phyloP scores from a whole-genome alignment of 2,113 vertebrate genomes.

The Catagonus wagneri region DNA sequence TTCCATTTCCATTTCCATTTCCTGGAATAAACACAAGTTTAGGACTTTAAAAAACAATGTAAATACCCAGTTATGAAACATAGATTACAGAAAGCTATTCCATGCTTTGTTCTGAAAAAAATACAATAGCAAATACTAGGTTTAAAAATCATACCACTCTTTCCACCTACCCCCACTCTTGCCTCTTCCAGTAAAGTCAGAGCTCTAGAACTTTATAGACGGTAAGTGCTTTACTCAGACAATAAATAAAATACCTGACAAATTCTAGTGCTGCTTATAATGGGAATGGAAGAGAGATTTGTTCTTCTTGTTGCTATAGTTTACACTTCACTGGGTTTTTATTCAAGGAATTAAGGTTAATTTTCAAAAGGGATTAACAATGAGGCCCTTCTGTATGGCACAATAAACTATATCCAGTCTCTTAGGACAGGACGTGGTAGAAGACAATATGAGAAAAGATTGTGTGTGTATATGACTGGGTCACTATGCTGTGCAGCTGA shows the following conservation, averaged over 20 bases:
- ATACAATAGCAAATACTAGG: neutral
- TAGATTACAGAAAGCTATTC: neutral
- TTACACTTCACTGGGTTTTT: neutral
- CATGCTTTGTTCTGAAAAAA: neutral
- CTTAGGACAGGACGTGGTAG: too few species aligned
- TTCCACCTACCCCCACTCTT: neutral
- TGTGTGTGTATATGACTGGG: too few species aligned
- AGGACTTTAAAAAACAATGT: neutral
- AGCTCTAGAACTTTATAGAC: neutral
- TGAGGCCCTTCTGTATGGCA: too few species aligned
- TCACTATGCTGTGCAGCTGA: neutral
- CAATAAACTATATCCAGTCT: too few species aligned
- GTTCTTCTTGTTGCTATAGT: neutral
- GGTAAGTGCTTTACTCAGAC: neutral
- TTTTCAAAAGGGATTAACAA: neutral
- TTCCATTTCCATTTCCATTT: neutral
- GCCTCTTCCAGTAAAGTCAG: rapidly evolving
- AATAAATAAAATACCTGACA: neutral
- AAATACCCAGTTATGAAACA: neutral
- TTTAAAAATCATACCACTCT: neutral
- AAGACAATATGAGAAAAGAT: too few species aligned
- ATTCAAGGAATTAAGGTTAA: neutral
- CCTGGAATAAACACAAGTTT: neutral
- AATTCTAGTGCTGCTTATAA: neutral
- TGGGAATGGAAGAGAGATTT: constrained; percentile 16